A percentile compares a stretch with the other conserved stretches of the same genome.
Conservation (phyloP, 2,888 invertebrate species). For the Chouioia cunea region DNA sequence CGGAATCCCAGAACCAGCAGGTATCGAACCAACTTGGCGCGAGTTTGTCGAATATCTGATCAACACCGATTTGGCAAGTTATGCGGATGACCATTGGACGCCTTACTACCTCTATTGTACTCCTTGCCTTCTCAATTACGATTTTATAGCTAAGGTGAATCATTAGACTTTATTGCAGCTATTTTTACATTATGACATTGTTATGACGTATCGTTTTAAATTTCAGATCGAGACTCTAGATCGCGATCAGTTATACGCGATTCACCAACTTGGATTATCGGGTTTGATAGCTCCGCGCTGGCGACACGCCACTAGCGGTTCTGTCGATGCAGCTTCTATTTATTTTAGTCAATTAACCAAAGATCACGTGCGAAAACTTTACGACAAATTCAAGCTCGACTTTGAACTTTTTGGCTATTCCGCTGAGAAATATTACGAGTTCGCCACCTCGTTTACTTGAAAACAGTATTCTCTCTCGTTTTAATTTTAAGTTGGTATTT, state of each 20-base stretch:
- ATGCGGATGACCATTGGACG: slow-evolving; percentile 74
- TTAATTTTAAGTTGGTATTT: too few relatives aligned
- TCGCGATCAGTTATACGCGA: slow-evolving; percentile 70
- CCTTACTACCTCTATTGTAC: slow-evolving; percentile 72
- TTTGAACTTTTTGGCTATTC: slow-evolving; percentile 71
- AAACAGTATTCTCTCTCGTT: too few relatives aligned
- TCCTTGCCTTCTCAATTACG: slow-evolving; percentile 72
- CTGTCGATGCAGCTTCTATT: slow-evolving; percentile 58
- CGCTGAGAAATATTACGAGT: slow-evolving; percentile 61
- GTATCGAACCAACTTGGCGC: slow-evolving; percentile 70
- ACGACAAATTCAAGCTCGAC: slow-evolving; percentile 70
- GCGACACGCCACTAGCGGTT: slow-evolving; percentile 59
- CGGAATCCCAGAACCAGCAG: slow-evolving; percentile 56
- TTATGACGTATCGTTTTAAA: slow-evolving; percentile 6
- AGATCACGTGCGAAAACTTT: slow-evolving; percentile 64
- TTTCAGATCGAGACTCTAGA: slow-evolving; percentile 70
- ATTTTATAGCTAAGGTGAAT: slow-evolving; percentile 70
- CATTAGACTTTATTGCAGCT: neutral
- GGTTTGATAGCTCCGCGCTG: slow-evolving; percentile 61
- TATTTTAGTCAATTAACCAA: slow-evolving; percentile 68
- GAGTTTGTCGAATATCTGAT: slow-evolving; percentile 72
- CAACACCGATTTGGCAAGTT: slow-evolving; percentile 66
- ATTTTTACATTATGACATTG: neutral
- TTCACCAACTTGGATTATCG: slow-evolving; percentile 61
- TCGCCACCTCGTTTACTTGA: slow-evolving; percentile 52